Conservation (phyloP, 1,140 invertebrate species). For the Potamilus streckersoni region DNA sequence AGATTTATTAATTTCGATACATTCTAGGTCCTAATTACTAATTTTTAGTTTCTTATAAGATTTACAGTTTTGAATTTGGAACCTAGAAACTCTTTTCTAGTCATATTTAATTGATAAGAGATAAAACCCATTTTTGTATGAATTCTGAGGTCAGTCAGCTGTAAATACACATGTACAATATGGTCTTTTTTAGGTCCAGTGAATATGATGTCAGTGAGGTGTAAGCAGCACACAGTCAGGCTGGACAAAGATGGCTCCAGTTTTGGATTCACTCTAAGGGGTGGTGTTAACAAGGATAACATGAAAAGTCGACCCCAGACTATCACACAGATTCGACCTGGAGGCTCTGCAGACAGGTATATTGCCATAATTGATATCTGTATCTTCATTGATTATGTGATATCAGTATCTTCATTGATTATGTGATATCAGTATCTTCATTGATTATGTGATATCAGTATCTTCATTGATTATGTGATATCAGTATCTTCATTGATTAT, state of each 20-base stretch:
- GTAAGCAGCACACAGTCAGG: conserved; percentile 60
- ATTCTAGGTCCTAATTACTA: too few relatives aligned
- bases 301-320: conserved; percentile 80
- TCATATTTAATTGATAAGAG: too few relatives aligned
- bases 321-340: conserved; percentile 88
- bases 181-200: conserved; percentile 49
- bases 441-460: background rate
- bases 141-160: too few relatives aligned
- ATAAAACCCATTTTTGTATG: too few relatives aligned
- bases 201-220: conserved; percentile 55
- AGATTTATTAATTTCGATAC: too few relatives aligned
- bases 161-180: background rate
- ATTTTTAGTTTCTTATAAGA: too few relatives aligned
- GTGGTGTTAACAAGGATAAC: conserved; percentile 76
- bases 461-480: background rate
- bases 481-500: too few relatives aligned
- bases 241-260: conserved; percentile 84
- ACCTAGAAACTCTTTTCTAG: too few relatives aligned
- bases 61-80: too few relatives aligned
- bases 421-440: too few relatives aligned
- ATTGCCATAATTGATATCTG: conserved; percentile 1
- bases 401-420: too few relatives aligned
- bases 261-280: conserved; percentile 88
- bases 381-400: background rate
- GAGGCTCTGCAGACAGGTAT: conserved; percentile 88